phyloP scores from a whole-genome alignment of 2,797 vertebrate species.

The Nasua narica region DNA sequence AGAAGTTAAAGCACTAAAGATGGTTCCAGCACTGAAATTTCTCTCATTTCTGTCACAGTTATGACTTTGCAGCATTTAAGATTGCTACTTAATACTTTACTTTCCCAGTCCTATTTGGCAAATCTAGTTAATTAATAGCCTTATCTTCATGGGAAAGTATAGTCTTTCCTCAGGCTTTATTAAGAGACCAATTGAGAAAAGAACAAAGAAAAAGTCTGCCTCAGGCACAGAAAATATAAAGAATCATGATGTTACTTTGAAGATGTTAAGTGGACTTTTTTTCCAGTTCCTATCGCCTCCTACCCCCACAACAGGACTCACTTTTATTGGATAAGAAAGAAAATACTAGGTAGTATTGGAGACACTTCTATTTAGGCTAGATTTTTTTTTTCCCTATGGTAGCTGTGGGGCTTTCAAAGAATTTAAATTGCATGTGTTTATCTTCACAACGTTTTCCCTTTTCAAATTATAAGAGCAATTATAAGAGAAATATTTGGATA shows the following conservation, averaged over 20 bases:
- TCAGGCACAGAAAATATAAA: slow-evolving; percentile 53
- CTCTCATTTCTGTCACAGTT: background rate
- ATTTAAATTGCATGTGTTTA: slow-evolving; percentile 18
- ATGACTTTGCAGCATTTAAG: background rate
- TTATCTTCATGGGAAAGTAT: slow-evolving; percentile 43
- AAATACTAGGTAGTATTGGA: background rate
- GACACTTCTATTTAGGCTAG: background rate
- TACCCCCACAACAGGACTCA: background rate
- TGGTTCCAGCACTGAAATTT: background rate
- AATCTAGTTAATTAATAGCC: slow-evolving; percentile 75
- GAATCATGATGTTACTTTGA: background rate
- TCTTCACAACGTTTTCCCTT: slow-evolving; percentile 18
- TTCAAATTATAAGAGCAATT: slow-evolving; percentile 12
- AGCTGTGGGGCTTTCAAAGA: slow-evolving; percentile 37
- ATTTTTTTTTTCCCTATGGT: slow-evolving; percentile 28
- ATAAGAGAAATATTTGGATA: slow-evolving; percentile 48
- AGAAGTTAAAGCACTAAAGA: background rate
- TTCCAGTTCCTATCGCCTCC: slow-evolving; percentile 57
- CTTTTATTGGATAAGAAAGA: slow-evolving; percentile 66
- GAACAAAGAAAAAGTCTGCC: slow-evolving; percentile 74
- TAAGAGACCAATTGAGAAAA: slow-evolving; percentile 48
- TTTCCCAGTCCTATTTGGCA: slow-evolving; percentile 59
- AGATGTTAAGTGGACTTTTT: slow-evolving; percentile 59
- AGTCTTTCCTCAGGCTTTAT: background rate
- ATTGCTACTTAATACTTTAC: slow-evolving; percentile 40